Base-by-base conservation (phyloP, 2,113 vertebrate genomes). In the Neodon shergylaensis region DNA sequence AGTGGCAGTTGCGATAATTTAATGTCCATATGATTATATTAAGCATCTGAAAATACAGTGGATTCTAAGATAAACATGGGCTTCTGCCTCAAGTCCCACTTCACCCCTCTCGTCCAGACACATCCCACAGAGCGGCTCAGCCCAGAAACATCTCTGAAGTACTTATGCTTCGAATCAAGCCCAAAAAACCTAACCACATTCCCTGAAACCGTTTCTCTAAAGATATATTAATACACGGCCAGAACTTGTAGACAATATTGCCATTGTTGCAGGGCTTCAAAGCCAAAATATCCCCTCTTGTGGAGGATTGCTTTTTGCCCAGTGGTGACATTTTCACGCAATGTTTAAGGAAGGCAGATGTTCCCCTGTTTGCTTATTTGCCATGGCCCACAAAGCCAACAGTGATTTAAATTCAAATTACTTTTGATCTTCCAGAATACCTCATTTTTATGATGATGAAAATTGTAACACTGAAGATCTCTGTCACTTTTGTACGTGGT, bases 361-460 rank as follows among this genome's bases (percentile, higher is more conserved):
- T 85, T 94, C 66, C 58, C 85, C 87, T 94, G 68, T 95, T 97
- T 94, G 93, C 88, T 96, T 82, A 84, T 88, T 84, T 5, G 0
- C 79, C 61, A 42, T 78, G 63, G 93, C 47, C 77, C 88, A 74
- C 93, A 93, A 82, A 96, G 76, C 39, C 92, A 91, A 63, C 31
- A 39, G 49, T 88, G 73, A 96, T 94, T 96, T 92, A 90, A 94
- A 90, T 33, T 61, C 84, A 96, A 96, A 97, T 93, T 92, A 74
- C 88, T 96, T 97, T 96, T 39, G 0, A 82, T 86, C 76, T 96
- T 96, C 77, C 70, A 66, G 49, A 93, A 52, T 47, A 90, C 88
- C 68, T 91, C 79, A 70, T 93, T 97, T 95, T 97, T 86, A 92
- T 93, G 47, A 73, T 16, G 83, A 94, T 93, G 44, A 68, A 52